Evolutionary conservation across 2,797 vertebrate genomes (phyloP), one percentile per base, ranked within the genome.

Genomic region (Sebastes taczanowskii): DNA sequence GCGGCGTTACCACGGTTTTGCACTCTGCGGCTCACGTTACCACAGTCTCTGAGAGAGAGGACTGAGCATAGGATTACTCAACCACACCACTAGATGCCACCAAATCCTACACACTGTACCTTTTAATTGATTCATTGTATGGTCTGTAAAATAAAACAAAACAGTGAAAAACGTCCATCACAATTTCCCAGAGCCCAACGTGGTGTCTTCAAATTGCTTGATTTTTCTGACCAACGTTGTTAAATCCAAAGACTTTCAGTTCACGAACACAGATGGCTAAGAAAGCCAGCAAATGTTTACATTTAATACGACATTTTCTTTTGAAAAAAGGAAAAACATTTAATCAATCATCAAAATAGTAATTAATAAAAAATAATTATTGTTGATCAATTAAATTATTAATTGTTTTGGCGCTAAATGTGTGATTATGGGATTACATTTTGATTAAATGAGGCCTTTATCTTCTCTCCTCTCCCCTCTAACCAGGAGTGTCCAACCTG

Each of bases 401-500:
- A 7, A 16, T 18, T 16, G 11, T 53, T 16, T 74, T 52, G 38
- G 38, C 6, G 0, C 38, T 16, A 42, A 0, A 42, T 42, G 38
- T 42, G 38, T 42, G 38, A 42, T 42, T 42, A 7, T 65, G n/a
- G 42, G 42, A 49, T 49, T 49, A 9, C 0, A 49, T 53, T 53
- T 1, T 55, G 5, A 52, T 67, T 18, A 77, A 82, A 13, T 61
- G 0, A 49, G 6, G 9, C 13, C 5, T 71, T 66, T 5, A 7
- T 74, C 9, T 34, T 46, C 27, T 68, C 27, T 27, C 14, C 13
- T 56, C n/a, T 77, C 1, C 16, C 16, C 42, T 80, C 67, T 5
- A 49, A 16, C 49, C 88, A 98, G 97, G 97, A 69, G 96, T 98
- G 53, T 95, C 96, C 83, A 97, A 96, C 86, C 95, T 98, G 80